Conservation (phyloP, 1,140 invertebrate genomes). For the Zaprionus lachaisei region DNA sequence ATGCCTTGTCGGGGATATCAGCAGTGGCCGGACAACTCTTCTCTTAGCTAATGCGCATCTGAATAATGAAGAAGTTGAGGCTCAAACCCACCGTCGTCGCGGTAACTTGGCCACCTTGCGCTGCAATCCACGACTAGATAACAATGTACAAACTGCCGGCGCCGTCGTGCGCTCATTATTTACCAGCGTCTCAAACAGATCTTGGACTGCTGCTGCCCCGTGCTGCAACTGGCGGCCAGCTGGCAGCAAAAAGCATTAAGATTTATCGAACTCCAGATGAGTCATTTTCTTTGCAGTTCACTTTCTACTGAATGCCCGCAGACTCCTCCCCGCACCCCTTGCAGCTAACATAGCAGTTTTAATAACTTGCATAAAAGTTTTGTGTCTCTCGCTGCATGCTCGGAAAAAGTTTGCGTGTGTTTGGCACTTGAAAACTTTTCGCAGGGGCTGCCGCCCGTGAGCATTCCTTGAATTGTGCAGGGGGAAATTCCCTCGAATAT, state of each 20-base stretch:
- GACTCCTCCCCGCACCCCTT: not conserved
- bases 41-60: constrained; percentile 74
- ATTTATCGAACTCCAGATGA: constrained; percentile 81
- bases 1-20: constrained; percentile 67
- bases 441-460: constrained; percentile 1
- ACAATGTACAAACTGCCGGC: constrained; percentile 70
- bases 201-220: not conserved
- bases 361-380: constrained; percentile 81
- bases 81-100: constrained; percentile 6
- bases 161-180: constrained; percentile 73
- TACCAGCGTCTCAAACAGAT: constrained; percentile 65
- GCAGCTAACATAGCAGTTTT: constrained; percentile 60
- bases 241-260: constrained; percentile 62
- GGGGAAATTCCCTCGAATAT: constrained; percentile 28
- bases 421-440: constrained; percentile 74
- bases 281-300: constrained; percentile 45
- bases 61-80: constrained; percentile 67
- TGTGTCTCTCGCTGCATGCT: constrained; percentile 75
- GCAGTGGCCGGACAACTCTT: constrained; percentile 63
- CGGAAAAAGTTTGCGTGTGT: constrained; percentile 76
- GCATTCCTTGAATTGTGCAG: not conserved
- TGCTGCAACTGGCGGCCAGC: constrained; percentile 45
- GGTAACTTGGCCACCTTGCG: constrained; percentile 53
- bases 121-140: constrained; percentile 20
- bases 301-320: not conserved